These are phyloP conservation scores for Micrasema minimum DNA, from an alignment of 1,140 invertebrate species.

Conservation along the genomic window DNA sequence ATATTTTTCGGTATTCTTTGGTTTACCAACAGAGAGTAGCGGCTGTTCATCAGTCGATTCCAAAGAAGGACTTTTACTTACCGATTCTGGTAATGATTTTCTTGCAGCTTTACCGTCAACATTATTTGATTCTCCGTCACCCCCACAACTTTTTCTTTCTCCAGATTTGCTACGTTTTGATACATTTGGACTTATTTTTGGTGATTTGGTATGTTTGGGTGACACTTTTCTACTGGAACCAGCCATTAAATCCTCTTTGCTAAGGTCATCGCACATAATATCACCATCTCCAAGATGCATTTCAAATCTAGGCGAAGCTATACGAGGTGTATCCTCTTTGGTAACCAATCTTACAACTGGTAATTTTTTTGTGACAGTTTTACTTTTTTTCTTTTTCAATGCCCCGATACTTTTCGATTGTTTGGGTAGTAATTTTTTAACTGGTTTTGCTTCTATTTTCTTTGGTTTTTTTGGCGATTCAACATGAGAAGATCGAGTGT, in stretches of 20 bases:
- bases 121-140: not conserved
- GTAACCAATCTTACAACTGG: not conserved
- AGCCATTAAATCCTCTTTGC: not conserved
- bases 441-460: not conserved
- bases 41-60: not conserved
- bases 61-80: conserved; percentile 4
- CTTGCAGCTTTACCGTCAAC: not conserved
- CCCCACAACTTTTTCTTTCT: not conserved
- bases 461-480: conserved; percentile 5
- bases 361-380: not conserved
- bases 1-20: conserved; percentile 63
- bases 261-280: not conserved
- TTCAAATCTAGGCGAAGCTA: conserved; percentile 15
- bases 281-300: not conserved
- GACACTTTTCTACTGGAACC: conserved; percentile 2
- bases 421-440: not conserved
- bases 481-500: conserved; percentile 6
- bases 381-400: conserved; percentile 1
- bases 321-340: not conserved
- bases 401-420: conserved; percentile 5
- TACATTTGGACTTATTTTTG: not conserved
- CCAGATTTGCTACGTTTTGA: not conserved
- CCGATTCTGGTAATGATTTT: conserved; percentile 1
- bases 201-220: not conserved
- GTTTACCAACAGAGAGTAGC: not conserved